Evolutionary conservation across 1,140 invertebrate genomes (phyloP).

Genomic region (Caenorhabditis tropicalis): DNA sequence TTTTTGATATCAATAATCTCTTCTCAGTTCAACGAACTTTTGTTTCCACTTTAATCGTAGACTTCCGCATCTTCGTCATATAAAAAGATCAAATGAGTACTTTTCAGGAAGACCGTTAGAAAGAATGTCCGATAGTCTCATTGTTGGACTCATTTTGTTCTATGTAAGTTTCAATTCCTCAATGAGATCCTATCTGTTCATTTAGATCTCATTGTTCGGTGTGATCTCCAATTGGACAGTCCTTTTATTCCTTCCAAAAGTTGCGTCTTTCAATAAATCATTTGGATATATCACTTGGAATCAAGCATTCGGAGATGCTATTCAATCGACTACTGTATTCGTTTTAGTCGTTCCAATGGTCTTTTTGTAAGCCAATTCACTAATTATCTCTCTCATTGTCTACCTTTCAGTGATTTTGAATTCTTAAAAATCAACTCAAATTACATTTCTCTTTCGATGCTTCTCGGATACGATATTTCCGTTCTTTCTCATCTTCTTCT

Average conservation of each 20-base stretch:
- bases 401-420: background rate
- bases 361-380: constrained; percentile 11
- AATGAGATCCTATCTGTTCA: no score
- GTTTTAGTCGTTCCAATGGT: constrained; percentile 2
- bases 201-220: background rate
- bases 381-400: background rate
- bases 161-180: constrained; percentile 7
- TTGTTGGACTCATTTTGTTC: constrained; percentile 3
- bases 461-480: constrained; percentile 2
- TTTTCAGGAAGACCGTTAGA: background rate
- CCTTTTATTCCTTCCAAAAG: background rate
- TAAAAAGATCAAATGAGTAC: background rate
- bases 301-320: constrained; percentile 22
- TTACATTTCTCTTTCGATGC: constrained; percentile 1
- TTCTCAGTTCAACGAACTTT: no score
- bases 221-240: constrained; percentile 16
- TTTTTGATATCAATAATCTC: no score
- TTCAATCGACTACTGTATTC: constrained; percentile 4
- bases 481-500: background rate
- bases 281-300: constrained; percentile 30
- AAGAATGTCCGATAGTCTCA: background rate
- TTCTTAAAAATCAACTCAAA: background rate
- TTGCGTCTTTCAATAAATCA: background rate
- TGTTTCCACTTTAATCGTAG: no score
- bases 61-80: no score